Conservation (phyloP, 2,888 invertebrate species). For the Nymphalis c-album region DNA sequence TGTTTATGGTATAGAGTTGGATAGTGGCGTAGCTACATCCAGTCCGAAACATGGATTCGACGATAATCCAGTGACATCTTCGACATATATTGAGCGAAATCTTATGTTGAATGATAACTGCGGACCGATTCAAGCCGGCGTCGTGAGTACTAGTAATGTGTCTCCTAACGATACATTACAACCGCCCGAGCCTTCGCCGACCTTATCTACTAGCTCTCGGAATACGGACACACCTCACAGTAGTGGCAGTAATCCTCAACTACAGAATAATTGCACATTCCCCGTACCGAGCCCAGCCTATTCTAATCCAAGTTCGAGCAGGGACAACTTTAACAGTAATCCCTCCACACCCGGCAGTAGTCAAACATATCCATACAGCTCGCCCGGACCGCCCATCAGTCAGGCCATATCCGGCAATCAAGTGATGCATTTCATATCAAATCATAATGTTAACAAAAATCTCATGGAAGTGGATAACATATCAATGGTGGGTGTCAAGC, state of each 20-base stretch:
- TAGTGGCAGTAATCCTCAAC: conserved; percentile 59
- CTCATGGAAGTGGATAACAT: conserved; percentile 79
- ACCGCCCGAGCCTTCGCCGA: conserved; percentile 83
- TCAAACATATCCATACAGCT: conserved; percentile 63
- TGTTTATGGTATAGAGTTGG: conserved; percentile 72
- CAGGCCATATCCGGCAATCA: conserved; percentile 68
- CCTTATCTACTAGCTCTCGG: conserved; percentile 78
- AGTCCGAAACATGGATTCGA: conserved; percentile 80
- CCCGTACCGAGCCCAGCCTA: conserved; percentile 78
- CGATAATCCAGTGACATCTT: conserved; percentile 85
- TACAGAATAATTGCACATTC: conserved; percentile 64
- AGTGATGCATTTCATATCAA: conserved; percentile 79
- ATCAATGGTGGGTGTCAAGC: conserved; percentile 76
- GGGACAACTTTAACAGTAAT: conserved; percentile 65
- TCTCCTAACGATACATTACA: conserved; percentile 83
- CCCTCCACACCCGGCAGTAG: conserved; percentile 64
- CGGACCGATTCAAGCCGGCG: conserved; percentile 90
- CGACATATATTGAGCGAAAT: conserved; percentile 83
- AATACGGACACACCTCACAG: conserved; percentile 76
- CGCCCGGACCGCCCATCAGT: conserved; percentile 64
- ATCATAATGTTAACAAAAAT: conserved; percentile 76
- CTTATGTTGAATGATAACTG: conserved; percentile 82
- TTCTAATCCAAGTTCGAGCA: conserved; percentile 69
- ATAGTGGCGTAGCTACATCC: conserved; percentile 64
- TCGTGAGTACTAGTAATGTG: conserved; percentile 91